Percentiles rank a stretch among this genome's conserved stretches.
Conservation (phyloP, 1,140 invertebrate genomes). For the Protaetia brevitarsis region DNA sequence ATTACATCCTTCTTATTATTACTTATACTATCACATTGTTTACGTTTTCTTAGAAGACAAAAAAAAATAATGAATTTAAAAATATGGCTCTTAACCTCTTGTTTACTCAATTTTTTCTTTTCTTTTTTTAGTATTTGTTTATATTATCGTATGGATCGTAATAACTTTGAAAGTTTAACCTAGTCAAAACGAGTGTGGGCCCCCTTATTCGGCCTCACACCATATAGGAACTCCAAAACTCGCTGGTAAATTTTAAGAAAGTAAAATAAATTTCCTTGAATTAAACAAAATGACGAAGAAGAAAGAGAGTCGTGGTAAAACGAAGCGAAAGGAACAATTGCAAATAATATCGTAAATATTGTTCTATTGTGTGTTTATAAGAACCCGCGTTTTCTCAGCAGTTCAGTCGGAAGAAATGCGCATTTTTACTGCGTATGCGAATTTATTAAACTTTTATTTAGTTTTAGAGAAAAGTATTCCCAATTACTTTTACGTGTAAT, state of each 20-base stretch:
- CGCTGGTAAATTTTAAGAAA: constrained; percentile 51
- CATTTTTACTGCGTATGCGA: not conserved
- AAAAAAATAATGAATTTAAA: not conserved
- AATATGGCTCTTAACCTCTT: too few relatives aligned
- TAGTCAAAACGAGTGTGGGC: constrained; percentile 44
- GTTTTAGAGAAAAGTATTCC: too few relatives aligned
- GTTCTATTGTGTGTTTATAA: not conserved
- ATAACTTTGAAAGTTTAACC: constrained; percentile 43
- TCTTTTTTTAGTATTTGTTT: not conserved
- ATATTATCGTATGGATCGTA: too few relatives aligned
- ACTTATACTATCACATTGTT: too few relatives aligned
- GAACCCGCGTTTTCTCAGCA: not conserved
- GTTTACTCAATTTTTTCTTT: too few relatives aligned
- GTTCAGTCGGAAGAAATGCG: not conserved
- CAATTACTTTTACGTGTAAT: too few relatives aligned
- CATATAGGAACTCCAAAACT: constrained; percentile 51
- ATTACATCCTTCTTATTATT: too few relatives aligned
- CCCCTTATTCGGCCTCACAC: constrained; percentile 33
- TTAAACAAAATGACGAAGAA: not conserved
- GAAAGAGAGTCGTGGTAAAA: not conserved
- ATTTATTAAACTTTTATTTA: too few relatives aligned
- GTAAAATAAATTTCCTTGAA: constrained; percentile 32
- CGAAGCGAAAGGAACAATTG: not conserved
- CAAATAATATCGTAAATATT: not conserved
- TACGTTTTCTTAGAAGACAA: too few relatives aligned